Percentiles rank a stretch among this genome's conserved stretches.
These are phyloP conservation scores for Dunckerocampus dactyliophorus DNA, from an alignment of 2,113 vertebrate species.

Conservation along the genomic window DNA sequence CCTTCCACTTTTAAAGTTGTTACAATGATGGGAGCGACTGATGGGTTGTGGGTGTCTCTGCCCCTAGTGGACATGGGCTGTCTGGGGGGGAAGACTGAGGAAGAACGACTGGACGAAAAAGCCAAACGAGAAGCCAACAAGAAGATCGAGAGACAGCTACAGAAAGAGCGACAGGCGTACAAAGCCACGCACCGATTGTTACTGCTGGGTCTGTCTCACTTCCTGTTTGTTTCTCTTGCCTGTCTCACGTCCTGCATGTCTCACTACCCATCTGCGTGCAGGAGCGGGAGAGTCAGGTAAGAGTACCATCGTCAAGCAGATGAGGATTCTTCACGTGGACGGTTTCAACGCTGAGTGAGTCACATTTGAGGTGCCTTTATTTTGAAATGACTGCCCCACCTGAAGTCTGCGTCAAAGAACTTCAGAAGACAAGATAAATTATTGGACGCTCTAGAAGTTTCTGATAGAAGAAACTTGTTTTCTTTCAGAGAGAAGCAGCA, in stretches of 20 bases:
- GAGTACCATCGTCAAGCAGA: conserved; percentile 99
- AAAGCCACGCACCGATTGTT: conserved; percentile 87
- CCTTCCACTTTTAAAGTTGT: too few species aligned
- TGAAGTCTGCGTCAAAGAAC: background rate
- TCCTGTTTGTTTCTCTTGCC: background rate
- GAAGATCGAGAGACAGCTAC: conserved; percentile 65
- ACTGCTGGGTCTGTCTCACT: conserved; percentile 76
- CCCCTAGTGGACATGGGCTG: conserved; percentile 55
- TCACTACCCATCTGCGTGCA: conserved; percentile 39
- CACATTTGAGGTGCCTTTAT: background rate
- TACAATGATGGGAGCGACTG: background rate
- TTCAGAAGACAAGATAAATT: background rate
- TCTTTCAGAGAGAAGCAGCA: conserved; percentile 59
- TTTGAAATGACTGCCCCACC: background rate
- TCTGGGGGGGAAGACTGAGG: conserved; percentile 63
- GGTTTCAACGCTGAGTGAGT: conserved; percentile 97
- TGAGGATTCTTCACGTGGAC: conserved; percentile 97
- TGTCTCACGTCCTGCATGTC: background rate
- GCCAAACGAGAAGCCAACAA: conserved; percentile 62
- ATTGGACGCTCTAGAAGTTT: background rate
- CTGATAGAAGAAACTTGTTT: background rate
- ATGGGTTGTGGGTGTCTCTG: background rate
- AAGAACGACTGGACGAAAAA: conserved; percentile 65
- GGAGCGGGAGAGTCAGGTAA: conserved; percentile 98
- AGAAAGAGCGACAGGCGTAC: conserved; percentile 78